Percentiles rank a stretch among this genome's conserved stretches.
phyloP scores from a whole-genome alignment of 2,797 vertebrate species.

The Monodelphis domestica region DNA sequence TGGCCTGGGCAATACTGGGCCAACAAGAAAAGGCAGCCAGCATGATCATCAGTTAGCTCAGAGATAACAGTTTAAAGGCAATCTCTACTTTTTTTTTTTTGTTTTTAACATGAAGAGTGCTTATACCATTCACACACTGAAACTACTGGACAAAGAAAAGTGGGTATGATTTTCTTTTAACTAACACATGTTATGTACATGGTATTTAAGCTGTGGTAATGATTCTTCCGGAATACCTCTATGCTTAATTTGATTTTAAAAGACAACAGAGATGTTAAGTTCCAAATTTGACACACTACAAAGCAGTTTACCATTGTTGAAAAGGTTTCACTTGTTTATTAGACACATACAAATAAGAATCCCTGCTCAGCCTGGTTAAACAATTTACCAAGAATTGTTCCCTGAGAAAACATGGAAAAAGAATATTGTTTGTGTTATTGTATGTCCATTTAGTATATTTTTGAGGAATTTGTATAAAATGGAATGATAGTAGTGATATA shows the following conservation, averaged over 20 bases:
- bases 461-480: background rate
- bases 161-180: constrained; percentile 12
- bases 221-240: background rate
- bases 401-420: constrained; percentile 20
- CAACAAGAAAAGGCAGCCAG: background rate
- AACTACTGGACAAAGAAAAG: constrained; percentile 16
- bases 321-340: constrained; percentile 25
- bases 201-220: constrained; percentile 26
- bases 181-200: background rate
- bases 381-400: background rate
- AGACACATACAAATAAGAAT: background rate
- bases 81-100: constrained; percentile 49
- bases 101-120: background rate
- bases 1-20: background rate
- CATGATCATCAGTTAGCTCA: background rate
- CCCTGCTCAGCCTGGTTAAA: constrained; percentile 24
- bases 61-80: background rate
- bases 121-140: constrained; percentile 15
- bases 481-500: background rate
- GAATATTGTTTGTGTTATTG: background rate
- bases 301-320: constrained; percentile 13
- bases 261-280: constrained; percentile 24
- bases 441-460: background rate
- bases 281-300: constrained; percentile 6
- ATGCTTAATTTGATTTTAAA: constrained; percentile 12